Base-by-base conservation (phyloP, 1,140 invertebrate species). In the Ctenoplectra terminalis region DNA sequence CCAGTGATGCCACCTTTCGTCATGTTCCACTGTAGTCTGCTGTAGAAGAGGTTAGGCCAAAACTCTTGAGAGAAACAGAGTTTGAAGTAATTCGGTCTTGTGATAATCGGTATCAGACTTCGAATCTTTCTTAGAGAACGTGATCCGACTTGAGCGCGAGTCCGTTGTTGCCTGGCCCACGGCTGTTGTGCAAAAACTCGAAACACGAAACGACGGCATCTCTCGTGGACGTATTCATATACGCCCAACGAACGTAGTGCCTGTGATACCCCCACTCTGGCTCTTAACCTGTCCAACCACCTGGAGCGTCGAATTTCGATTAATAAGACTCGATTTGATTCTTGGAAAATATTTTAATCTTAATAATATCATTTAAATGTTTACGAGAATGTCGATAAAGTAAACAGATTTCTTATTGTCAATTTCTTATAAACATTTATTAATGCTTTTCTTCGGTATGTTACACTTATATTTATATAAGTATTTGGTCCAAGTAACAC, bases 1-100 rank as follows among this genome's bases (percentile, higher is more conserved):
- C 77, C 91, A 90, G 89, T 92, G 91, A 91, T 91, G 90, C 90
- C 90, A 90, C 90, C 90, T 86, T 92, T 92, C 87, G 88, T 91
- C 91, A 91, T 88, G 75, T 73, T 67, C 46, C 31, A 69, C 46
- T 63, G 61, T 52, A 72, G 60, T 50, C n/a, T 37, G n/a, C 37
- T 20, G 61, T 52, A n/a, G 63, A 70, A 73, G 82, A 91, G 90
- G 90, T 91, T 91, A 91, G 74, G 76, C 82, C 75, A 60, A 63
- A 43, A 50, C 0, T 67, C 13, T 61, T 17, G 26, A 31, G 0
- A 31, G 56, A 60, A 74, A 54, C 11, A 20, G 31, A 46, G n/a
- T 54, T 13, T 17, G 34, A 13, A 5, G 43, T 40, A 31, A 29
- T 72, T 48, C 13, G 2, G 6, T 23, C 60, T 11, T 71, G 56